phyloP scores from a whole-genome alignment of 2,888 invertebrate genomes.

The Lissocephala sabroskyi region DNA sequence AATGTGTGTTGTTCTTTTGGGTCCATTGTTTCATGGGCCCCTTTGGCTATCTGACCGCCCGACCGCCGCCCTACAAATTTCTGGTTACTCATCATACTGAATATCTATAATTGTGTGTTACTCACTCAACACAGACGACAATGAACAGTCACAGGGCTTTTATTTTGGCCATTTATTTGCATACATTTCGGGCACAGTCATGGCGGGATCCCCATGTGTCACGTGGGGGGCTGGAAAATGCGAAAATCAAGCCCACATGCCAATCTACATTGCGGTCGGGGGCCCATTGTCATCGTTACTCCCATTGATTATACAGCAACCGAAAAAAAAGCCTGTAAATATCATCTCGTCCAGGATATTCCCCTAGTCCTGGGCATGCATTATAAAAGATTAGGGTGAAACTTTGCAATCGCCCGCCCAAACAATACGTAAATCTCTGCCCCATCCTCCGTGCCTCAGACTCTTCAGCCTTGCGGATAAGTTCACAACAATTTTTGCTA shows the following conservation, averaged over 20 bases:
- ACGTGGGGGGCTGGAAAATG: conserved; percentile 33
- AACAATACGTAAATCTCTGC: neutral
- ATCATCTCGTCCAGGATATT: conserved; percentile 16
- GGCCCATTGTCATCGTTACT: conserved; percentile 12
- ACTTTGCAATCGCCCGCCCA: neutral
- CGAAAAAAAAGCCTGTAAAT: conserved; percentile 32
- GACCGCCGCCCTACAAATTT: too few relatives aligned
- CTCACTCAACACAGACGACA: conserved; percentile 29
- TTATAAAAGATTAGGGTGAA: neutral
- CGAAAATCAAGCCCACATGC: conserved; percentile 11
- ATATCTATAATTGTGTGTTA: conserved; percentile 49
- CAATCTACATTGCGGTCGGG: too few relatives aligned
- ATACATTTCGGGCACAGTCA: conserved; percentile 44
- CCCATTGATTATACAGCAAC: conserved; percentile 60
- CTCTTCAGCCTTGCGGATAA: too few relatives aligned
- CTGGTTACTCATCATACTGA: conserved; percentile 42
- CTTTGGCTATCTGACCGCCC: too few relatives aligned
- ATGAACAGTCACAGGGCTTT: conserved; percentile 30
- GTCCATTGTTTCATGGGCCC: too few relatives aligned
- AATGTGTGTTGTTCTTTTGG: too few relatives aligned
- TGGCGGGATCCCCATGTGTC: conserved; percentile 32
- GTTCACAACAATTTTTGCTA: conserved; percentile 12
- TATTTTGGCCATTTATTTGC: conserved; percentile 22
- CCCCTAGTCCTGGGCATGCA: neutral
- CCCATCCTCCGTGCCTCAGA: neutral